phyloP scores from a whole-genome alignment of 2,113 vertebrate species.

The Macrotus californicus region DNA sequence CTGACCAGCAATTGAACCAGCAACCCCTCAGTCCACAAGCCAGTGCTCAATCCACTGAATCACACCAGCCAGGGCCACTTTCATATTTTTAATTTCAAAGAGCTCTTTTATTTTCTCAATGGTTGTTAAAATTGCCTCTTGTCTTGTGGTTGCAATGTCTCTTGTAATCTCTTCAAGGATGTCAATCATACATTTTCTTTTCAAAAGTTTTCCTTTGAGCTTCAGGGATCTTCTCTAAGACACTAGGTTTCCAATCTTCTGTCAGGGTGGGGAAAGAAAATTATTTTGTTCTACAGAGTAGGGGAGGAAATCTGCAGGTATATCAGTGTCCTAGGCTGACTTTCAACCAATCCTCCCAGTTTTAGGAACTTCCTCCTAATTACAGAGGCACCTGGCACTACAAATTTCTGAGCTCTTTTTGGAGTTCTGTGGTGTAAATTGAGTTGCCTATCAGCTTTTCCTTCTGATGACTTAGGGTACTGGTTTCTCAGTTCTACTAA shows the following conservation, averaged over 20 bases:
- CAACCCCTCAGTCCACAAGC: too few species aligned
- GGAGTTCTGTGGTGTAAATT: not conserved
- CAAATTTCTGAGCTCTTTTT: not conserved
- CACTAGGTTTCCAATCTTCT: not conserved
- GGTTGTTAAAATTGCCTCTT: slow-evolving; percentile 33
- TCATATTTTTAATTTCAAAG: slow-evolving; percentile 32
- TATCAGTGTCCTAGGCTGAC: not conserved
- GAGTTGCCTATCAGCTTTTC: not conserved
- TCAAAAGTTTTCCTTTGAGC: not conserved
- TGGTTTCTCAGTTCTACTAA: not conserved
- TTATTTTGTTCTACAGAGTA: not conserved
- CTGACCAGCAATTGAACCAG: too few species aligned
- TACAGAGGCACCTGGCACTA: not conserved
- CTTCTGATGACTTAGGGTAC: not conserved
- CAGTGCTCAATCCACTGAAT: too few species aligned
- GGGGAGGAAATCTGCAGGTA: not conserved
- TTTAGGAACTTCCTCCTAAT: not conserved
- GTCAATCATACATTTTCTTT: not conserved
- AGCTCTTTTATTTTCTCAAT: slow-evolving; percentile 42
- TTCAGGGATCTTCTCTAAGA: not conserved
- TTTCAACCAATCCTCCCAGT: not conserved
- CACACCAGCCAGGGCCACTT: not conserved
- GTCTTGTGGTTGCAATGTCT: slow-evolving; percentile 16
- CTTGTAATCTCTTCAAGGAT: not conserved
- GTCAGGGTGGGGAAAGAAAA: not conserved